Conservation (phyloP, 92 coral and sea anemone genomes). For the Phenganax marumi region DNA sequence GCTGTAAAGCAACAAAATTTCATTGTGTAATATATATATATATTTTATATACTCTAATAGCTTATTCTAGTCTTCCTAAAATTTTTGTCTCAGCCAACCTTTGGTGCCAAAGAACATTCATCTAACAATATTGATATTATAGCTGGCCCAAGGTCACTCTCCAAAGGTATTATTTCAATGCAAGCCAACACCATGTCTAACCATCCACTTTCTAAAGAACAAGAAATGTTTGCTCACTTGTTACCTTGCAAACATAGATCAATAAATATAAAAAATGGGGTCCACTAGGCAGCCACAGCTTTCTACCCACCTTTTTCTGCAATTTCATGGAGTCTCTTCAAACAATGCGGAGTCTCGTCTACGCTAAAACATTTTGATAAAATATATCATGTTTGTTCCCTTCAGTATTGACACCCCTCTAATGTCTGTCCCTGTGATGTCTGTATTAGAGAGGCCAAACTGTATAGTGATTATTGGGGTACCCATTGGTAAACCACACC, state of each 20-base stretch:
- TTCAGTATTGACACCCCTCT: background rate
- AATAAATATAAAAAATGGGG: background rate
- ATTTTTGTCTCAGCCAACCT: conserved; percentile 52
- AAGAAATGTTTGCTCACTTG: background rate
- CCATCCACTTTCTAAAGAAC: conserved; percentile 90
- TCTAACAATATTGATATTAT: conserved; percentile 86
- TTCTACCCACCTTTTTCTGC: conserved; percentile 88
- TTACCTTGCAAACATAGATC: background rate
- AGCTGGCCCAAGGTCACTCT: conserved; percentile 89
- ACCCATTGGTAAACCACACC: background rate
- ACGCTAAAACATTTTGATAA: conserved; percentile 57
- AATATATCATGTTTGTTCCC: background rate
- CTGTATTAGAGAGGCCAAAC: no score
- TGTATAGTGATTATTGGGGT: no score
- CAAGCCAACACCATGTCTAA: conserved; percentile 89
- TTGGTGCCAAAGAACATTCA: conserved; percentile 94
- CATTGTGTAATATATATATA: background rate
- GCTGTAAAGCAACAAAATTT: background rate
- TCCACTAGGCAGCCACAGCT: background rate
- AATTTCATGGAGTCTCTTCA: conserved; percentile 74
- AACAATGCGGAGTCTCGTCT: conserved; percentile 86
- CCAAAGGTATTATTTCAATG: conserved; percentile 82
- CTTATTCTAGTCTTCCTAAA: background rate
- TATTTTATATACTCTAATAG: background rate
- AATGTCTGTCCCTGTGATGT: no score